phyloP scores from a whole-genome alignment of 2,888 invertebrate genomes.

The Labia minor region DNA sequence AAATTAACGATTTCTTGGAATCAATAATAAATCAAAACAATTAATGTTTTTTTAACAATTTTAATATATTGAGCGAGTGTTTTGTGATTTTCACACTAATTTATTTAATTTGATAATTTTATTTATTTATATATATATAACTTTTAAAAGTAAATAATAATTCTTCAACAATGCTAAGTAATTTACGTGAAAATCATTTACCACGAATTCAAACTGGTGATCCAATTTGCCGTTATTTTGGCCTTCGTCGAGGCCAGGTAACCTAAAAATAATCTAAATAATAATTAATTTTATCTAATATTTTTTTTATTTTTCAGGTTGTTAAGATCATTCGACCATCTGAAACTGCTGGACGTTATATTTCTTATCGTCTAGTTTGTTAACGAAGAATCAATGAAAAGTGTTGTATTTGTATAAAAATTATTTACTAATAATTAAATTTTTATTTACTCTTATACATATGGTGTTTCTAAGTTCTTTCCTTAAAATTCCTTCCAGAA shows the following conservation, averaged over 20 bases:
- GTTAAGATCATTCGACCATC: slow-evolving; percentile 97
- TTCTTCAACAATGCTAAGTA: slow-evolving; percentile 25
- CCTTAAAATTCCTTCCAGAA: no score
- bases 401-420: no score
- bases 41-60: no score
- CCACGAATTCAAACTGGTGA: slow-evolving; percentile 47
- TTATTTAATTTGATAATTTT: no score
- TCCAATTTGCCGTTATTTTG: slow-evolving; percentile 47
- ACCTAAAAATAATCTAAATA: slow-evolving; percentile 14
- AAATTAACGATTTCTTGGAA: no score
- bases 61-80: not conserved
- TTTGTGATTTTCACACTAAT: not conserved
- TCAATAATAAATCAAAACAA: no score
- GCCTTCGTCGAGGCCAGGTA: slow-evolving; percentile 43
- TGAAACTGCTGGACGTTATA: slow-evolving; percentile 96
- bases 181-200: slow-evolving; percentile 44
- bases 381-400: slow-evolving; percentile 32
- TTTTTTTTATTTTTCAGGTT: slow-evolving; percentile 48
- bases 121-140: no score
- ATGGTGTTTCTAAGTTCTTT: no score
- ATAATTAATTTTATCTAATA: slow-evolving; percentile 18
- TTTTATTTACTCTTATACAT: no score
- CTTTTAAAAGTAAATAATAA: not conserved
- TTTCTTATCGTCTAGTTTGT: slow-evolving; percentile 91
- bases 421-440: no score